phyloP scores from a whole-genome alignment of 2,888 invertebrate genomes.

The Megalurothrips usitatus region DNA sequence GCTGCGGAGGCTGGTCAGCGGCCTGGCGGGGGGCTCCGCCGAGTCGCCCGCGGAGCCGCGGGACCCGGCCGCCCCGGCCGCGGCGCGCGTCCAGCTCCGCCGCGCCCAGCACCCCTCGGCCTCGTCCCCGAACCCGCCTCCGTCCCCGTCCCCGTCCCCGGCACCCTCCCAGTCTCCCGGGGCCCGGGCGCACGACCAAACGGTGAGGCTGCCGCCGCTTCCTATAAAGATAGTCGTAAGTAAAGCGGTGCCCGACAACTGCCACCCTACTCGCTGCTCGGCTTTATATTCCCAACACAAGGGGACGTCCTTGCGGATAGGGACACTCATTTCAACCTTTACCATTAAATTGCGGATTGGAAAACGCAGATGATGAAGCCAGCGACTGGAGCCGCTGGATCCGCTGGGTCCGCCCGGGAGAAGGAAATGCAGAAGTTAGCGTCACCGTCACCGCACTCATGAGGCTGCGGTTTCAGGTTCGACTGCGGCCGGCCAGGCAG shows the following conservation, averaged over 20 bases:
- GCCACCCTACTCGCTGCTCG: no score
- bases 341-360: no score
- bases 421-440: no score
- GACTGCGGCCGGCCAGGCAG: not conserved
- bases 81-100: not conserved
- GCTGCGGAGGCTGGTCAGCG: not conserved
- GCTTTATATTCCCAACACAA: no score
- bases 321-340: no score
- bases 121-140: no score
- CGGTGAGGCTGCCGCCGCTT: slow-evolving; percentile 15
- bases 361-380: no score
- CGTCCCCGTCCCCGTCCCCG: not conserved
- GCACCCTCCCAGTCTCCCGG: not conserved
- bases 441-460: no score
- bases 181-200: not conserved
- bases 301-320: no score
- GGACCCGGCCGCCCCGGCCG: no score
- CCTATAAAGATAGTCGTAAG: slow-evolving; percentile 26
- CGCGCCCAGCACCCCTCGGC: not conserved
- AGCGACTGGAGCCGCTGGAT: no score
- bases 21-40: not conserved
- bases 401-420: no score
- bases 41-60: not conserved
- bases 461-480: not conserved
- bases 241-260: not conserved